These are phyloP conservation scores for Aphaenogaster floridana DNA, from an alignment of 1,140 invertebrate genomes.

Conservation along the genomic window DNA sequence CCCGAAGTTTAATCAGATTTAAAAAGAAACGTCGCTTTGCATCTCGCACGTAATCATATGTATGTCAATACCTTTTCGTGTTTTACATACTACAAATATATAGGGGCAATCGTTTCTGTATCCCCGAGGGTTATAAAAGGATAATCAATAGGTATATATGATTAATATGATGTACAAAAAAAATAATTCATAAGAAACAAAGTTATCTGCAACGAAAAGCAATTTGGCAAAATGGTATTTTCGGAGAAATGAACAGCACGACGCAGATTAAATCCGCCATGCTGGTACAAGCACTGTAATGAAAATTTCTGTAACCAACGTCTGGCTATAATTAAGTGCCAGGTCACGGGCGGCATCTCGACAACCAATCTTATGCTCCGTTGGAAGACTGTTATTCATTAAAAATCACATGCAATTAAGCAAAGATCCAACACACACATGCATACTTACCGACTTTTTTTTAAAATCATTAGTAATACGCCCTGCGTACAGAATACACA, in stretches of 20 bases:
- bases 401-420: slow-evolving; percentile 43
- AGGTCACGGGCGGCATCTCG: background rate
- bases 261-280: slow-evolving; percentile 37
- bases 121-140: background rate
- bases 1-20: background rate
- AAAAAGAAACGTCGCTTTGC: background rate
- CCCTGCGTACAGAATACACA: background rate
- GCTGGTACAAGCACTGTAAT: slow-evolving; percentile 29
- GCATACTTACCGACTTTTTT: background rate
- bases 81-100: background rate
- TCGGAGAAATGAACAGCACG: slow-evolving; percentile 35
- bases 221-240: slow-evolving; percentile 46
- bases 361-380: slow-evolving; percentile 40
- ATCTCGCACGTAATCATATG: background rate
- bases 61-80: background rate
- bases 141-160: background rate
- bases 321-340: slow-evolving; percentile 47
- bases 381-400: slow-evolving; percentile 47
- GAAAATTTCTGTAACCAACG: slow-evolving; percentile 58
- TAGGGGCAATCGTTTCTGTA: background rate
- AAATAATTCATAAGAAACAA: slow-evolving; percentile 14
- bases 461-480: background rate
- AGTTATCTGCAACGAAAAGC: slow-evolving; percentile 26
- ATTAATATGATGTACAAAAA: background rate
- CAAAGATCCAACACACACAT: background rate